phyloP scores from a whole-genome alignment of 2,888 invertebrate species.

The Andrena praecox region DNA sequence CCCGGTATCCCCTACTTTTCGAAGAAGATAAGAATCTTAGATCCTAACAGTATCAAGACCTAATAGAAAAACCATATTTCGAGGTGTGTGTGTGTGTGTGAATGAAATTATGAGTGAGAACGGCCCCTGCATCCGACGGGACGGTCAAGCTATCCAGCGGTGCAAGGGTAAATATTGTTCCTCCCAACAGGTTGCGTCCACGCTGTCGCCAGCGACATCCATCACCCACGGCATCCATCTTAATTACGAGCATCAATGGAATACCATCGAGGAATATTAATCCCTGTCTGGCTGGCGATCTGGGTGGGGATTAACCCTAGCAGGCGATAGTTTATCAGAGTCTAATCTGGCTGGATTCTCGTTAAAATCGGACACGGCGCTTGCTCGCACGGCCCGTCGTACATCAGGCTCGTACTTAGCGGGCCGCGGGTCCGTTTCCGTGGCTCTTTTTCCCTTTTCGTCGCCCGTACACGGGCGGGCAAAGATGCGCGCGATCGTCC shows the following conservation, averaged over 20 bases:
- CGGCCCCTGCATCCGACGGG: too few relatives aligned
- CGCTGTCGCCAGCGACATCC: background rate
- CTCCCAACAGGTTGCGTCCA: background rate
- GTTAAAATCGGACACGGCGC: slow-evolving; percentile 70
- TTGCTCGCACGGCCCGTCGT: slow-evolving; percentile 55
- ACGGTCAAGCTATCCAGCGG: too few relatives aligned
- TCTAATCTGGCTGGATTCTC: slow-evolving; percentile 67
- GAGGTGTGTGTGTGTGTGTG: too few relatives aligned
- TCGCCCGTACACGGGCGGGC: slow-evolving; percentile 11
- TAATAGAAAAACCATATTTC: too few relatives aligned
- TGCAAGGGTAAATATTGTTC: too few relatives aligned
- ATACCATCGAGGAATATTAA: slow-evolving; percentile 29
- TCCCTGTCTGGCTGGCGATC: slow-evolving; percentile 1
- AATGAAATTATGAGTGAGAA: too few relatives aligned
- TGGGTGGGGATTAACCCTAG: slow-evolving; percentile 24
- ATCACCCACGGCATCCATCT: background rate
- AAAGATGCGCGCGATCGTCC: slow-evolving; percentile 9
- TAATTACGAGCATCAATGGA: slow-evolving; percentile 37
- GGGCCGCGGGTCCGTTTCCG: slow-evolving; percentile 11
- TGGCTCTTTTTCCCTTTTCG: slow-evolving; percentile 22
- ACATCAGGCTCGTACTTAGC: slow-evolving; percentile 62
- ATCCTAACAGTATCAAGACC: too few relatives aligned
- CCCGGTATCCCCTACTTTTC: too few relatives aligned
- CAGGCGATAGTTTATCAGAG: slow-evolving; percentile 59
- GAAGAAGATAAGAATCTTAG: too few relatives aligned